Percentiles rank a stretch among this genome's conserved stretches.
phyloP scores from a whole-genome alignment of 2,888 invertebrate genomes.

The Diploptera punctata region DNA sequence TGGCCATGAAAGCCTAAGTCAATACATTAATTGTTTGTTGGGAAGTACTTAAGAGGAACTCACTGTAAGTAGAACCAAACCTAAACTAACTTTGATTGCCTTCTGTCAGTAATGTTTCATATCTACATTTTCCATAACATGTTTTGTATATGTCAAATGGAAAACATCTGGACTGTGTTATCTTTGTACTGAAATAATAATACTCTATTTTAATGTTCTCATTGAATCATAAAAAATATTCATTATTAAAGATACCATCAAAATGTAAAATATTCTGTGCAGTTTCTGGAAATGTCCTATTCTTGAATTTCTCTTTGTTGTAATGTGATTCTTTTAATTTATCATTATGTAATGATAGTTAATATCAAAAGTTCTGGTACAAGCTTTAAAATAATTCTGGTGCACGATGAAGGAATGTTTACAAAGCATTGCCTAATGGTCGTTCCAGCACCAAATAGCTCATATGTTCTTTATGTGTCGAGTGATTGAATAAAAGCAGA shows the following conservation, averaged over 20 bases:
- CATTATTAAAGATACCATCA: not conserved
- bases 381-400: slow-evolving; percentile 34
- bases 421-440: slow-evolving; percentile 3
- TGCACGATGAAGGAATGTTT: slow-evolving; percentile 22
- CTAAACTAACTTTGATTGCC: too few relatives aligned
- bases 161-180: too few relatives aligned
- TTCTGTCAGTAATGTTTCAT: too few relatives aligned
- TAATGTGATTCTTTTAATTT: not conserved
- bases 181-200: too few relatives aligned
- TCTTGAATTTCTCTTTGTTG: not conserved
- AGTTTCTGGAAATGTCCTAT: not conserved
- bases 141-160: too few relatives aligned
- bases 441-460: slow-evolving; percentile 26
- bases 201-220: too few relatives aligned
- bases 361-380: slow-evolving; percentile 34
- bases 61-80: too few relatives aligned
- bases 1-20: too few relatives aligned
- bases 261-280: not conserved
- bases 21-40: too few relatives aligned
- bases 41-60: too few relatives aligned
- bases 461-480: slow-evolving; percentile 24
- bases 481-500: slow-evolving; percentile 17
- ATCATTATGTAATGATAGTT: slow-evolving; percentile 28
- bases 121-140: too few relatives aligned
- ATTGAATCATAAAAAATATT: not conserved